Base-by-base conservation (phyloP, 2,797 vertebrate genomes). In the Rhynchonycteris naso region DNA sequence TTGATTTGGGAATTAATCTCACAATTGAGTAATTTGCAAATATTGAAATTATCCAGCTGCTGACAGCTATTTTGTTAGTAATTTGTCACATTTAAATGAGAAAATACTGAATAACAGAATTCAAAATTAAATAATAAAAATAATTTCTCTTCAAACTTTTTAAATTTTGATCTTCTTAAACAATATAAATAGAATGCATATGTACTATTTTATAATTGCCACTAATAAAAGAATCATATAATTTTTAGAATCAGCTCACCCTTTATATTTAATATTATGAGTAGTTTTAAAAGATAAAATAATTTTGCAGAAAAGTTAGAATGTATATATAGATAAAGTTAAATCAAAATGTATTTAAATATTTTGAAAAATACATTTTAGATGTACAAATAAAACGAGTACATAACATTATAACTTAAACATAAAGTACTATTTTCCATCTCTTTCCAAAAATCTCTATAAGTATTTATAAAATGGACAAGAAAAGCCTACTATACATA, bases 1-100 rank as follows among this genome's bases (percentile, higher is more conserved):
- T 97, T 97, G 97, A 97, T 96, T 97, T 96, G 56, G 96, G 81
- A 97, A 97, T 95, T 97, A 96, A 92, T 92, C 71, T 97, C 92
- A 98, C 93, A 86, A 94, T 94, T 91, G 76, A 97, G 90, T 94
- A n/a, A 96, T 84, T 81, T 68, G 14, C 66, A 96, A 97, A 97
- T 90, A 52, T 89, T 54, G 66, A 74, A 95, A 47, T 96, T 74
- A 92, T 35, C 97, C 63, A 86, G 47, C 63, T 74, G 19, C n/a
- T 97, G 84, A 96, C 76, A 87, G 84, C 14, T 95, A 58, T 76
- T 96, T 97, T 97, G 5, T 88, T 82, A 97, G 65, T n/a, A 69
- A 19, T 95, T 78, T 66, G 3, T 43, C 71, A 96, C 95, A 33
- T 54, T 69, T 97, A 92, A 95, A 75, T 76, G 4, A 54, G 12